Conservation (phyloP, 2,888 invertebrate genomes). For the Nesidiocoris tenuis region DNA sequence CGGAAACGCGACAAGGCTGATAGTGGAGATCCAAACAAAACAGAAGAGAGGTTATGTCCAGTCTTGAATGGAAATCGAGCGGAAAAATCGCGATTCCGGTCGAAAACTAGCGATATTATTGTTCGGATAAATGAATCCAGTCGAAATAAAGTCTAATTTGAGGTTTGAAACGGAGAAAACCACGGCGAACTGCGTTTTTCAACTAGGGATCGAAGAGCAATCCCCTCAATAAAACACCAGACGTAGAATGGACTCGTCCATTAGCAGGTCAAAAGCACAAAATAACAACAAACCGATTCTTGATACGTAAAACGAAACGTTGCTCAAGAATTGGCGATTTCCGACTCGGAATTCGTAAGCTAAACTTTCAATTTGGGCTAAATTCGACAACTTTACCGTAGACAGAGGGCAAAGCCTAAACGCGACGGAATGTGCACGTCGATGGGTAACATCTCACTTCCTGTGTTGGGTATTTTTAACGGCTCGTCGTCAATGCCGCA, state of each 20-base stretch:
- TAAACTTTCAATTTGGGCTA: neutral
- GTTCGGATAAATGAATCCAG: too few species aligned
- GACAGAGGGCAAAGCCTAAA: neutral
- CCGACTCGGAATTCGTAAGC: neutral
- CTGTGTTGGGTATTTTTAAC: slow-evolving; percentile 38
- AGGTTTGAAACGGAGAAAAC: neutral
- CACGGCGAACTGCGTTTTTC: neutral
- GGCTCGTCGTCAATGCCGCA: slow-evolving; percentile 26
- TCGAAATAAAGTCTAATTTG: too few species aligned
- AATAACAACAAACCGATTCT: slow-evolving; percentile 65
- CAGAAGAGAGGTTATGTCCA: neutral
- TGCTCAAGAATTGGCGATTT: neutral
- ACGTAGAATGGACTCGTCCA: slow-evolving; percentile 58
- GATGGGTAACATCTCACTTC: slow-evolving; percentile 44
- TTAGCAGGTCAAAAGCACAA: slow-evolving; percentile 64
- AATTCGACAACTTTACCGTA: neutral
- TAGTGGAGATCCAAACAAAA: neutral
- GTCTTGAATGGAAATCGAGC: neutral
- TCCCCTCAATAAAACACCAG: slow-evolving; percentile 54
- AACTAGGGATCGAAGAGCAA: slow-evolving; percentile 52
- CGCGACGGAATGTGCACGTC: slow-evolving; percentile 32
- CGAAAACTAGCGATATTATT: too few species aligned
- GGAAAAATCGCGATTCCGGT: neutral
- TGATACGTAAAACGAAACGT: neutral
- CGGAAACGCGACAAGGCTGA: neutral